These are phyloP conservation scores for Cyaniris semiargus DNA, from an alignment of 2,888 invertebrate genomes.

Conservation along the genomic window DNA sequence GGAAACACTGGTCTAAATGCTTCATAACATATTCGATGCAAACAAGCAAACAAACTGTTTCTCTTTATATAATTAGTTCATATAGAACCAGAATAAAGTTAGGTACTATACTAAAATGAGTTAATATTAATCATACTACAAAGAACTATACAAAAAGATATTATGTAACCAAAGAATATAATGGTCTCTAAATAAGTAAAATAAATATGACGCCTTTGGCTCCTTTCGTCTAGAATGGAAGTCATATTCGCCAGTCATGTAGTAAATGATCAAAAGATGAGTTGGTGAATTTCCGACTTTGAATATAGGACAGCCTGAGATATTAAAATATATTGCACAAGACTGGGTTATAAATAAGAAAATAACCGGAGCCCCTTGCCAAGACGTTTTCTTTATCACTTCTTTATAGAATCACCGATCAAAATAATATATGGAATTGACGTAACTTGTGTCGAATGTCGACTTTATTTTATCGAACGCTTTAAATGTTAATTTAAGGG, in stretches of 20 bases:
- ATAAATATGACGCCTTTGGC: background rate
- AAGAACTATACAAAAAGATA: background rate
- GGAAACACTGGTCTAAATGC: no score
- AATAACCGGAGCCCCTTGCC: background rate
- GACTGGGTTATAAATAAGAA: background rate
- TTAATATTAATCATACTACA: background rate
- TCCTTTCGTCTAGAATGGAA: background rate
- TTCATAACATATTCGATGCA: no score
- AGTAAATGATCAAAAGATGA: background rate
- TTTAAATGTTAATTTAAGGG: no score
- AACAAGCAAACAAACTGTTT: no score
- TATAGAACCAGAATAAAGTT: no score
- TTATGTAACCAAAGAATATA: background rate
- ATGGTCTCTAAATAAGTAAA: background rate
- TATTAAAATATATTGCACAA: constrained; percentile 18
- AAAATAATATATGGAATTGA: no score
- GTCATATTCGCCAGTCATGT: background rate
- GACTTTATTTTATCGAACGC: no score
- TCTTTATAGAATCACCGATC: no score
- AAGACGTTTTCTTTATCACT: no score
- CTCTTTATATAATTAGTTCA: no score
- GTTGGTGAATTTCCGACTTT: background rate
- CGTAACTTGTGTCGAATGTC: no score
- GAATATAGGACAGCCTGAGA: background rate
- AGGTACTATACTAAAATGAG: no score